These are phyloP conservation scores for Spodoptera picta DNA, from an alignment of 2,888 invertebrate genomes.

Conservation along the genomic window DNA sequence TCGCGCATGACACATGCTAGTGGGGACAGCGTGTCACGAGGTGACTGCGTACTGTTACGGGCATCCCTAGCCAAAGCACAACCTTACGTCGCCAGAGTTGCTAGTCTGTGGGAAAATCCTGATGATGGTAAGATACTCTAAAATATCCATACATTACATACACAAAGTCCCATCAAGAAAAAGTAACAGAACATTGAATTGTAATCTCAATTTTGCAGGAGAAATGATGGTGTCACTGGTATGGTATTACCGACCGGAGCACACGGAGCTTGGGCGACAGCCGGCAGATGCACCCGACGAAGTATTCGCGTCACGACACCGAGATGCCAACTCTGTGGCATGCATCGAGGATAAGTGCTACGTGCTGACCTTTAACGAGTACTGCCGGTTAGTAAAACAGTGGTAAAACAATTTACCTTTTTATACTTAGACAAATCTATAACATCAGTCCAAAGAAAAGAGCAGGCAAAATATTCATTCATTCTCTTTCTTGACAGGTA, in stretches of 20 bases:
- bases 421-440: background rate
- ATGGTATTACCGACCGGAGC: slow-evolving; percentile 99
- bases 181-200: no score
- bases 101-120: slow-evolving; percentile 98
- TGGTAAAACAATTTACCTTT: background rate
- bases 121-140: slow-evolving; percentile 92
- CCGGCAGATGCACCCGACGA: slow-evolving; percentile 95
- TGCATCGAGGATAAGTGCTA: slow-evolving; percentile 99
- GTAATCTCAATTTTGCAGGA: slow-evolving; percentile 85
- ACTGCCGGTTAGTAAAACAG: slow-evolving; percentile 93
- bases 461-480: slow-evolving; percentile 1
- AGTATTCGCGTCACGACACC: slow-evolving; percentile 98
- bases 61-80: slow-evolving; percentile 94
- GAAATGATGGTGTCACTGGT: slow-evolving; percentile 99
- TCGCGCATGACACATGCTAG: slow-evolving; percentile 96
- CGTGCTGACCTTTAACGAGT: slow-evolving; percentile 98
- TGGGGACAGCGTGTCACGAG: slow-evolving; percentile 95
- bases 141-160: slow-evolving; percentile 23
- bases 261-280: slow-evolving; percentile 96
- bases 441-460: background rate
- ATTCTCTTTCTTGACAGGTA: slow-evolving; percentile 89
- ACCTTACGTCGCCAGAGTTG: slow-evolving; percentile 98
- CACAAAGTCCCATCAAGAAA: no score
- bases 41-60: slow-evolving; percentile 97
- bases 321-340: slow-evolving; percentile 98